A percentile compares a stretch with the other conserved stretches of the same genome.
These are phyloP conservation scores for Sylvietta virens DNA, from an alignment of 2,113 vertebrate genomes.

Conservation along the genomic window DNA sequence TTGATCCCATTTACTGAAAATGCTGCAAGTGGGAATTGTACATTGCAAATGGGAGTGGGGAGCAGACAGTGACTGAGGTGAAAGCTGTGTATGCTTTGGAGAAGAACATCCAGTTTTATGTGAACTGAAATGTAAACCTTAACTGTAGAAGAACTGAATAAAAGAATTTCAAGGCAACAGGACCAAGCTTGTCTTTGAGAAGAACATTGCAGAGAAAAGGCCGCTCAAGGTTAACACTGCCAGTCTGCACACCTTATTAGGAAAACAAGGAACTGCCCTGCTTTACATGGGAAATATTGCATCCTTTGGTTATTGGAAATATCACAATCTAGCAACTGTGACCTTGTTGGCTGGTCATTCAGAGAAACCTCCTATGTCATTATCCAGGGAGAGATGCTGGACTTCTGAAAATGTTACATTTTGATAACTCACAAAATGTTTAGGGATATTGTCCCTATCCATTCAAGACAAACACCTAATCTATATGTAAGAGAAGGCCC, in stretches of 20 bases:
- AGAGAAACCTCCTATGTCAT: neutral
- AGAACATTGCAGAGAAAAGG: neutral
- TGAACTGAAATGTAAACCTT: neutral
- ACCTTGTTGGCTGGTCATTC: neutral
- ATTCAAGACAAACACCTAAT: neutral
- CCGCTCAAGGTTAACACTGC: neutral
- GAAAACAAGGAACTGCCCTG: neutral
- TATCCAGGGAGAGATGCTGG: neutral
- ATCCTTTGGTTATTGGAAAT: neutral
- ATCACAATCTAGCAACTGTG: neutral
- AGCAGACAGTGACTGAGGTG: neutral
- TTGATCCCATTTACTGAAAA: conserved; percentile 64
- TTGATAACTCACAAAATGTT: neutral
- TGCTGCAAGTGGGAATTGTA: conserved; percentile 28
- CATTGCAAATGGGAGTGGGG: neutral
- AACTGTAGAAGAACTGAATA: conserved; percentile 50
- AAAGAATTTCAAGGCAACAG: conserved; percentile 52
- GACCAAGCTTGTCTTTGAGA: neutral
- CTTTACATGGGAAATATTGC: neutral
- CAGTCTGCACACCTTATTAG: neutral
- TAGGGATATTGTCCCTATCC: neutral
- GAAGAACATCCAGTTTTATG: neutral
- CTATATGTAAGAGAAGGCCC: neutral
- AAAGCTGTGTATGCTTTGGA: neutral
- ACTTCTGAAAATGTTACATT: neutral